Base-by-base conservation (phyloP, 2,888 invertebrate species). In the Ectemnius continuus region DNA sequence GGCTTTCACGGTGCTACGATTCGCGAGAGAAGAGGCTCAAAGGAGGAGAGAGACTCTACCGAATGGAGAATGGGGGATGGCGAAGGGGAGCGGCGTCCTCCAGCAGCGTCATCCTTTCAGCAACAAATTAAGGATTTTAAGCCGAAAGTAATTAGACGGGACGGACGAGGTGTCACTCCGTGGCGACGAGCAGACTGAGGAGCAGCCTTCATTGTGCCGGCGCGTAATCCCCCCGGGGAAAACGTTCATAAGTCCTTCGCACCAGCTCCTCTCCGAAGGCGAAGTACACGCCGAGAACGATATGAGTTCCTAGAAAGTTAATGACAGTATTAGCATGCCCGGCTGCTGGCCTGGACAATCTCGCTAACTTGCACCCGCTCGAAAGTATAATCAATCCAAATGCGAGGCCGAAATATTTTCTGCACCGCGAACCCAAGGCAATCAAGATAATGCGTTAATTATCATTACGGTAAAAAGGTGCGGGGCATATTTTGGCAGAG, bases 121-220 rank as follows among this genome's bases (percentile, higher is more conserved):
- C 79, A 80, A 86, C 82, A 78, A 81, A 82, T 82, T 86, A 82
- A 85, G 80, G 83, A 83, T 84, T 84, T 84, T 85, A 84, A 85
- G 85, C 83, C 79, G 76, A 81, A 84, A 86, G 80, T 86, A 87
- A 86, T 87, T 82, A 82, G 80, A 76, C 74, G 73, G 66, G 73
- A 61, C 70, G 80, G 78, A 78, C 81, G 78, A 82, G 80, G 82
- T 82, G 81, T 82, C 81, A 82, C 73, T 82, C 78, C 68, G 80
- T 75, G 73, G 75, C 80, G 76, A 73, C 71, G 70, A 73, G 70
- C 67, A 81, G 78, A 76, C 71, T 71, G 70, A 68, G 69, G 78
- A 76, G 71, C 82, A 69, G 71, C 63, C 78, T 70, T 80, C 82
- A 80, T 82, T 82, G 81, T 82, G 70, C 76, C 68, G 71, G 59